Base-by-base conservation (phyloP, 2,888 invertebrate genomes). In the Mantis religiosa region DNA sequence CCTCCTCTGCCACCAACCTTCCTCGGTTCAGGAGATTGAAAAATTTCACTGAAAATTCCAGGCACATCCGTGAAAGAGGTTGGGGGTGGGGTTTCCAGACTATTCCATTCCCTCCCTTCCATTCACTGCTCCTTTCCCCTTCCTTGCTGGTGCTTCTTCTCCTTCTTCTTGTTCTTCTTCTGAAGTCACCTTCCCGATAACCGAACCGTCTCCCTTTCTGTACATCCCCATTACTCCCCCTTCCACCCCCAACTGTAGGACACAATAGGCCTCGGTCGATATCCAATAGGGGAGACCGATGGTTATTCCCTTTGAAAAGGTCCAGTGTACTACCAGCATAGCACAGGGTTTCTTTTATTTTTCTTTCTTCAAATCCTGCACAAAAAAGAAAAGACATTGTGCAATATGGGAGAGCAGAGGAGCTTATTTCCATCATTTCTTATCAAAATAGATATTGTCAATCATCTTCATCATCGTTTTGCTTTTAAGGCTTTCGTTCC, bases 11-110 rank as follows among this genome's bases (percentile, higher is more conserved):
- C 41, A 30, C n/a, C n/a, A 84, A 4, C 85, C 41, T 47, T 25
- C 27, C 86, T 84, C 83, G 84, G 54, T 71, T 71, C 54, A 71
- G 54, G 88, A 88, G 89, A 89, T 89, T 89, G 89, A 89, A 89
- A 89, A 89, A 88, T 89, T 86, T 89, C 88, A 86, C 89, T 89
- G 89, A 84, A 87, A 88, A 89, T 89, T 89, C 89, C 89, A 88
- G 71, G 82, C 89, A 89, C 89, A 89, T 88, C 85, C 47, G 82
- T 47, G 85, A 34, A 14, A 71, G 82, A 88, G 87, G 83, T 30
- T 83, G 41, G 47, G 84, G 83, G 85, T 82, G 83, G 89, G 30
- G 85, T 54, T n/a, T 84, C 87, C 71, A 87, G 84, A 71, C 54
- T 71, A 71, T 71, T 71, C 54, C 54, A 71, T 71, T 71, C 54